Evolutionary conservation across 2,797 vertebrate genomes (phyloP).

Genomic region (Margarornis squamiger): DNA sequence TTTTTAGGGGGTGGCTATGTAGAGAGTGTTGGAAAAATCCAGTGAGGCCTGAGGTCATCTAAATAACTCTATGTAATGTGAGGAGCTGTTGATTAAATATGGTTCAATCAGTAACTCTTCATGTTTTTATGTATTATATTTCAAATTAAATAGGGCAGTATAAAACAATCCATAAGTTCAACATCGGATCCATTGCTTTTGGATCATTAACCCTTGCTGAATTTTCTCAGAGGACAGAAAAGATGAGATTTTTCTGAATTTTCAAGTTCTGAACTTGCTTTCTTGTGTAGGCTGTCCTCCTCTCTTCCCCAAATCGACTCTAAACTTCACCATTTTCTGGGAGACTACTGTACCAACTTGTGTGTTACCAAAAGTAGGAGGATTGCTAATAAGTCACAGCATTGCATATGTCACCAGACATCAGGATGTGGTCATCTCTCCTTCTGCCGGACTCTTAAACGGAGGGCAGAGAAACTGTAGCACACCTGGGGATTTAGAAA

Average conservation of each 20-base stretch:
- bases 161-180: background rate
- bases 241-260: background rate
- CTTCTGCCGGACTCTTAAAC: background rate
- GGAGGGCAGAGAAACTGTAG: background rate
- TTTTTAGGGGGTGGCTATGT: background rate
- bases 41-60: background rate
- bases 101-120: background rate
- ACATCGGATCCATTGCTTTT: background rate
- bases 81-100: conserved; percentile 19
- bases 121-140: background rate
- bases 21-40: background rate
- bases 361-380: background rate
- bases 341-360: background rate
- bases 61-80: background rate
- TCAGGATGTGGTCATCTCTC: background rate
- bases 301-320: background rate
- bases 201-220: background rate
- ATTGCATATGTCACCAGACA: background rate
- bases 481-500: background rate
- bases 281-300: background rate
- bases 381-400: background rate
- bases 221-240: background rate
- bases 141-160: conserved; percentile 11
- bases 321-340: background rate
- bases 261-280: background rate